A percentile compares a stretch with the other conserved stretches of the same genome.
Evolutionary conservation across 2,888 invertebrate genomes (phyloP).

Genomic region (Exephanes ischioxanthus): DNA sequence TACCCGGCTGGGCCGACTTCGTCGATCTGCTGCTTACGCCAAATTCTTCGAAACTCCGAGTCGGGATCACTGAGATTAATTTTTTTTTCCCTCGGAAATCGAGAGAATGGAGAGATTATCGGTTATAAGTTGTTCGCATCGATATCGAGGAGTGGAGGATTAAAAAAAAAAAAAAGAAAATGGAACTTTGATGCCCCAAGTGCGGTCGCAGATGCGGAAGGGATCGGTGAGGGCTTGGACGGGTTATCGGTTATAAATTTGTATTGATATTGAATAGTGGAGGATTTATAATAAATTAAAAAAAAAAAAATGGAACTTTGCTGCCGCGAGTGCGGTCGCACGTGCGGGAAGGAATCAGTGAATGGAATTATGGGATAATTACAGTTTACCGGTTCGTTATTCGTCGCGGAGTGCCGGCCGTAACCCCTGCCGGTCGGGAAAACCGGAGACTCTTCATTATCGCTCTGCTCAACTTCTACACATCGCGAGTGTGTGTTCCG

Average conservation of each 20-base stretch:
- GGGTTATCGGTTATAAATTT: background rate
- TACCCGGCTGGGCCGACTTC: background rate
- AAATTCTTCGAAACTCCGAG: no score
- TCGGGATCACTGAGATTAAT: background rate
- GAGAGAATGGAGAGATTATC: background rate
- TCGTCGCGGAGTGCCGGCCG: background rate
- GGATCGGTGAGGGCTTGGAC: background rate
- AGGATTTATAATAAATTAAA: background rate
- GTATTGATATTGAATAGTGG: background rate
- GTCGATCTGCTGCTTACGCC: background rate
- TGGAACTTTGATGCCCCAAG: background rate
- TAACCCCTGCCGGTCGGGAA: background rate
- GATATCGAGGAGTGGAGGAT: background rate
- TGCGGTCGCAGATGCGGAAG: background rate
- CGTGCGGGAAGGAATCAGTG: background rate
- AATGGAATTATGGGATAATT: conserved; percentile 11
- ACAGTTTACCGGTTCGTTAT: conserved; percentile 3
- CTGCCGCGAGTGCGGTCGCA: background rate
- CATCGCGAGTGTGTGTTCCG: background rate
- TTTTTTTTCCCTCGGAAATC: background rate
- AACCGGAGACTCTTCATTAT: conserved; percentile 16
- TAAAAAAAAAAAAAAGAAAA: background rate
- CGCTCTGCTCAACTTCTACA: conserved; percentile 22
- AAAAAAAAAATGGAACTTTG: background rate
- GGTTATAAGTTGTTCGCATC: no score